Evolutionary conservation across 2,888 invertebrate species (phyloP).

Genomic region (Ophion ellenae): DNA sequence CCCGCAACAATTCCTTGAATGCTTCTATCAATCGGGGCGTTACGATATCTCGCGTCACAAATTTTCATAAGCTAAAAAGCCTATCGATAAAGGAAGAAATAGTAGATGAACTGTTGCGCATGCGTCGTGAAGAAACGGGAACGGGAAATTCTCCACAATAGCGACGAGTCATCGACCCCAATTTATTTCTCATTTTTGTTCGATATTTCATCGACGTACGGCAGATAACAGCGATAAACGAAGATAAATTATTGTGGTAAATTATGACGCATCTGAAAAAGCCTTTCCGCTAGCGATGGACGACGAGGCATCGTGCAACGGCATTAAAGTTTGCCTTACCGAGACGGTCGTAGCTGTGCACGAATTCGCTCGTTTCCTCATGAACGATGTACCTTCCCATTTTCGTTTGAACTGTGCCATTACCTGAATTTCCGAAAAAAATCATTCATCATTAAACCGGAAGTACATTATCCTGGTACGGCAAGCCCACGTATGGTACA

Average conservation of each 20-base stretch:
- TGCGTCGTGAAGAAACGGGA: conserved; percentile 3
- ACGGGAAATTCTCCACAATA: neutral
- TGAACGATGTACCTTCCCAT: conserved; percentile 90
- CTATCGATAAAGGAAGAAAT: no score
- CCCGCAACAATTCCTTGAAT: no score
- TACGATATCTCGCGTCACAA: no score
- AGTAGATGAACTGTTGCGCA: conserved; percentile 2
- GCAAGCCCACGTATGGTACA: neutral
- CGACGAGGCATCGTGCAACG: conserved; percentile 59
- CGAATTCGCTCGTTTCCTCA: conserved; percentile 91
- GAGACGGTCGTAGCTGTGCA: conserved; percentile 95
- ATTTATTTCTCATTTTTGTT: conserved; percentile 1
- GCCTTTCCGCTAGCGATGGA: conserved; percentile 51
- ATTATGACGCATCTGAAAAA: conserved; percentile 24
- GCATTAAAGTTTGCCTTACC: conserved; percentile 86
- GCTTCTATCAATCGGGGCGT: no score
- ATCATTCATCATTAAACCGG: conserved; percentile 36
- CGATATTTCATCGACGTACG: conserved; percentile 32
- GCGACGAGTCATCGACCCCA: conserved; percentile 16
- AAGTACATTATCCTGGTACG: conserved; percentile 8
- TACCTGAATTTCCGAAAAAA: conserved; percentile 82
- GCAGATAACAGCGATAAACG: conserved; percentile 31
- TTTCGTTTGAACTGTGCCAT: conserved; percentile 93
- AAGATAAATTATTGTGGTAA: conserved; percentile 12
- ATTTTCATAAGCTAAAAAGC: no score